These are phyloP conservation scores for Morone chrysops DNA, from an alignment of 2,113 vertebrate species.

Conservation along the genomic window DNA sequence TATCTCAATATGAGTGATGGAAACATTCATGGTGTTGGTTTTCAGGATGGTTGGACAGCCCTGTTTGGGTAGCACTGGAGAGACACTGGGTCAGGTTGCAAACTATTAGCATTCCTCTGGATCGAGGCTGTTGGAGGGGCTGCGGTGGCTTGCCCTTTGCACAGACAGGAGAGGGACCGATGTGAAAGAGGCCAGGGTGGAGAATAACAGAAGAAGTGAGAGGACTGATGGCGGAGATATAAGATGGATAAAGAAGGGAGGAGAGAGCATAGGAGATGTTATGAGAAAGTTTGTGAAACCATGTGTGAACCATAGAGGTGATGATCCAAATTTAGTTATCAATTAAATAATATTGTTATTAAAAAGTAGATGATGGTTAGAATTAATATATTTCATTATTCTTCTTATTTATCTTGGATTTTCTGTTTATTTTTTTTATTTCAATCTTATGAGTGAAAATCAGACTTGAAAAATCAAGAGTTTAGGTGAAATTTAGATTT, in stretches of 20 bases:
- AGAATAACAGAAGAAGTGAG: neutral
- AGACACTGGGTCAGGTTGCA: slow-evolving; percentile 78
- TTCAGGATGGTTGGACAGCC: slow-evolving; percentile 55
- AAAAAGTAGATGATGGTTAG: neutral
- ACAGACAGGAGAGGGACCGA: slow-evolving; percentile 21
- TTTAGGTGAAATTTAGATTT: neutral
- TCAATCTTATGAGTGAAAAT: neutral
- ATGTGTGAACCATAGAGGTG: neutral
- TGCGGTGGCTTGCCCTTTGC: slow-evolving; percentile 34
- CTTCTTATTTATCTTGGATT: neutral
- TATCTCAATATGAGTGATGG: slow-evolving; percentile 80
- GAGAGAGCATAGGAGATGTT: neutral
- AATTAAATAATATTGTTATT: neutral
- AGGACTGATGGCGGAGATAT: neutral
- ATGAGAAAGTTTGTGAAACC: neutral
- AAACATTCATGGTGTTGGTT: slow-evolving; percentile 78
- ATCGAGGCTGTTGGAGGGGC: slow-evolving; percentile 41
- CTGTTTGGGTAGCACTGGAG: slow-evolving; percentile 78
- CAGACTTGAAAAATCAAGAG: neutral
- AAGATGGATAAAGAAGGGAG: slow-evolving; percentile 4
- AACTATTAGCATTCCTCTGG: slow-evolving; percentile 83
- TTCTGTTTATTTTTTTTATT: neutral
- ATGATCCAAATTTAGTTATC: neutral
- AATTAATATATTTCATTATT: neutral
- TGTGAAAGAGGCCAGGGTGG: slow-evolving; percentile 3